A percentile compares a stretch with the other conserved stretches of the same genome.
phyloP scores from a whole-genome alignment of 2,888 invertebrate species.

The Panopea generosa region DNA sequence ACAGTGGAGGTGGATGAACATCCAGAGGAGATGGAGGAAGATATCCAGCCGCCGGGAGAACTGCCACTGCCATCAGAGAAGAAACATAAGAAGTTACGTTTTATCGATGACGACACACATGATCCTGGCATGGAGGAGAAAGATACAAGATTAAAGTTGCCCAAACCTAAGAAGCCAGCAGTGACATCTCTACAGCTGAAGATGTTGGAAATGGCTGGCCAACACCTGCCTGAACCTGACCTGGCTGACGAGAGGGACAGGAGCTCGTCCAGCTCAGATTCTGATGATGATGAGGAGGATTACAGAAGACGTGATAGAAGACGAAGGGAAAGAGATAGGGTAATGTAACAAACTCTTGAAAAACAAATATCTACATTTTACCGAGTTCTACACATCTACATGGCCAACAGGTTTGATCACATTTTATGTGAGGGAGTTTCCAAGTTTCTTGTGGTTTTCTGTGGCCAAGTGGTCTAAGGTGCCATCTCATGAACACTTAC shows the following conservation, averaged over 20 bases:
- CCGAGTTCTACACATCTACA: too few species aligned
- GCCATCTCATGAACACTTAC: too few species aligned
- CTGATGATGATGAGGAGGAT: conserved; percentile 61
- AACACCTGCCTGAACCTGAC: conserved; percentile 90
- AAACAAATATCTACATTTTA: too few species aligned
- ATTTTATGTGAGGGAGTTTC: too few species aligned
- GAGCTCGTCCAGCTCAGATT: conserved; percentile 41
- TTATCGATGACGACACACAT: conserved; percentile 87
- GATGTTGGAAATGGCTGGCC: conserved; percentile 94
- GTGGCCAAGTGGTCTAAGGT: too few species aligned
- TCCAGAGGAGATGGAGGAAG: conserved; percentile 67
- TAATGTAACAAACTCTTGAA: conserved; percentile 12
- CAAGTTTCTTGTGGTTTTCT: too few species aligned
- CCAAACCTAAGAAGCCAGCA: conserved; percentile 59
- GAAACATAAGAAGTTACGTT: conserved; percentile 86
- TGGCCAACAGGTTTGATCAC: too few species aligned
- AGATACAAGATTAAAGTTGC: conserved; percentile 75
- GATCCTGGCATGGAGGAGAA: conserved; percentile 83
- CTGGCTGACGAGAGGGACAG: conserved; percentile 39
- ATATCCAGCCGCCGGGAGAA: conserved; percentile 19
- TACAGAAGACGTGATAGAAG: conserved; percentile 30
- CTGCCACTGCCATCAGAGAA: conserved; percentile 70
- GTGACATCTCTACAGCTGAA: conserved; percentile 90
- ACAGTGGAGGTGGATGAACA: conserved; percentile 76
- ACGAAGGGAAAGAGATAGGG: conserved; percentile 25